A percentile compares a stretch with the other conserved stretches of the same genome.
phyloP scores from a whole-genome alignment of 2,888 invertebrate genomes.

The Nebria salina region DNA sequence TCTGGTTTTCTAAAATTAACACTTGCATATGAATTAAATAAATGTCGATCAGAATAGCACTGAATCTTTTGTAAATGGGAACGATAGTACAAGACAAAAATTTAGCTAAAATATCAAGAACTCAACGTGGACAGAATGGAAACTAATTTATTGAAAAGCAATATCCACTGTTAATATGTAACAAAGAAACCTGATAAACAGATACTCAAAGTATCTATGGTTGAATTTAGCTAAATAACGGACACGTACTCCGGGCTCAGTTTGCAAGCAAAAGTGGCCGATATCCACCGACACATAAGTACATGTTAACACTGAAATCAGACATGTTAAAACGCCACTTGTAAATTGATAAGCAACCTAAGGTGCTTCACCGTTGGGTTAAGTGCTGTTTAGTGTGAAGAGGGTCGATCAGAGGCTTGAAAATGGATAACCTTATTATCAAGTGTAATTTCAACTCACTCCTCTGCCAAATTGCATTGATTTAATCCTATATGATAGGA shows the following conservation, averaged over 20 bases:
- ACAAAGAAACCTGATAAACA: not conserved
- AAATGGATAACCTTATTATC: not conserved
- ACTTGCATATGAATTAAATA: no score
- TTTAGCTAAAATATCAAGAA: no score
- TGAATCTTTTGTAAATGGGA: no score
- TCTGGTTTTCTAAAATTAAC: no score
- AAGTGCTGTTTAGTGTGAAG: constrained; percentile 1
- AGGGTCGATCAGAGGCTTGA: not conserved
- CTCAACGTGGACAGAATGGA: no score
- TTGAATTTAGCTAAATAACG: not conserved
- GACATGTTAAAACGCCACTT: not conserved
- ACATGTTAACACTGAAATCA: not conserved
- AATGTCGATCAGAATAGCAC: no score
- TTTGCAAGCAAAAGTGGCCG: not conserved
- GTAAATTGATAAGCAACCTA: not conserved
- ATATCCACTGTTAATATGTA: not conserved
- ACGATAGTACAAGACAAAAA: no score
- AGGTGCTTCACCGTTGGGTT: not conserved
- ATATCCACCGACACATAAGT: not conserved
- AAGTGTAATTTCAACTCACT: not conserved
- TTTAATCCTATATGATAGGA: not conserved
- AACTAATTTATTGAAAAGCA: no score
- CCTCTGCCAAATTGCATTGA: not conserved
- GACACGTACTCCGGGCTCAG: not conserved
- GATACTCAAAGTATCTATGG: not conserved